phyloP scores from a whole-genome alignment of 2,797 vertebrate genomes.

The Xenentodon cancila region DNA sequence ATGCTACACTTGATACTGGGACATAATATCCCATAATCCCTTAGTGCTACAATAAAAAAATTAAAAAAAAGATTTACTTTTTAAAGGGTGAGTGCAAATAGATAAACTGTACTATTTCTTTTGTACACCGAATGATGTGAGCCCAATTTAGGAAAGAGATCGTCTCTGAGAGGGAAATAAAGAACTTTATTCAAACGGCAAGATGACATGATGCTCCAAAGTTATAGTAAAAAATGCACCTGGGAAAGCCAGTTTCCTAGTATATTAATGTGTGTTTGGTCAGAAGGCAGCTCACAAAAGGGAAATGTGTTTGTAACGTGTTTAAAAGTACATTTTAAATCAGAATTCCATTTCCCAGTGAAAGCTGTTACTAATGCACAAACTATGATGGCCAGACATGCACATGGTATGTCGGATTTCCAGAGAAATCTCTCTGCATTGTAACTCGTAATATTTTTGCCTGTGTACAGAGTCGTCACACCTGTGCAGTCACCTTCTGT shows the following conservation, averaged over 20 bases:
- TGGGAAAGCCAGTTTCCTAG: background rate
- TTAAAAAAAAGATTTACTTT: no score
- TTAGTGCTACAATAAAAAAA: no score
- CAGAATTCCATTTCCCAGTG: slow-evolving; percentile 1
- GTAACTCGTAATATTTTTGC: slow-evolving; percentile 11
- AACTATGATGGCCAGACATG: background rate
- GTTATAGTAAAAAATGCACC: background rate
- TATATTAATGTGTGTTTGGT: background rate
- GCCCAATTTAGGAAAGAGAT: background rate
- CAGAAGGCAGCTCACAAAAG: background rate
- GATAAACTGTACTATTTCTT: no score
- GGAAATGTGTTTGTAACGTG: background rate
- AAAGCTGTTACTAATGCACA: background rate
- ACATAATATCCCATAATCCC: no score
- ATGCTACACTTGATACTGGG: no score
- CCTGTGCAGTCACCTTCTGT: slow-evolving; percentile 28
- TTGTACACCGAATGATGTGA: no score
- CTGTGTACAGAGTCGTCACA: background rate
- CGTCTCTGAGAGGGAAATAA: background rate
- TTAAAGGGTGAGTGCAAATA: background rate
- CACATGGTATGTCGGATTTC: background rate
- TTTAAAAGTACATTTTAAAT: background rate
- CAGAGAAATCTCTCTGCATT: slow-evolving; percentile 3
- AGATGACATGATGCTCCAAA: slow-evolving; percentile 1
- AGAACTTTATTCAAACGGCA: background rate